Conservation (phyloP, 30 jellyfish, hydroid and myxozoan species). For the Aurelia aurita region DNA sequence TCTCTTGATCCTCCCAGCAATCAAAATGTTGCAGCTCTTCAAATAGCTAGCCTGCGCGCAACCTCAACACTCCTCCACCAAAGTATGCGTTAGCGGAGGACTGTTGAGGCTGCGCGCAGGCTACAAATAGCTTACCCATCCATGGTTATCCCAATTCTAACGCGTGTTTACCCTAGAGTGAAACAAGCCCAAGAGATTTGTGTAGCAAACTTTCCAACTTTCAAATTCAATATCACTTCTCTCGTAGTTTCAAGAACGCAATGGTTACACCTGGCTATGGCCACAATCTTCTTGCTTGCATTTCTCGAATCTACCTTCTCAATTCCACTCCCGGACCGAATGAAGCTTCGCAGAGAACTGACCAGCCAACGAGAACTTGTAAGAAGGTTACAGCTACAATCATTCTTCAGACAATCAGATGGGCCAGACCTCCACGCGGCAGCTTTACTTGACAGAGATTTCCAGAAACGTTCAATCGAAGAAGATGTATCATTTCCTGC, state of each 20-base stretch:
- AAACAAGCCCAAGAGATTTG: no score
- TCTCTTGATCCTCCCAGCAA: no score
- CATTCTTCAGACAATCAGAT: constrained; percentile 62
- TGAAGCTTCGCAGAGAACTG: constrained; percentile 48
- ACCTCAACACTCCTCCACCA: no score
- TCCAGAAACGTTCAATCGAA: constrained; percentile 83
- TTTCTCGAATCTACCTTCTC: constrained; percentile 8
- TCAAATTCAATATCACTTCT: background rate
- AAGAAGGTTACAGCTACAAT: constrained; percentile 76
- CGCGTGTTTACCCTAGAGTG: no score
- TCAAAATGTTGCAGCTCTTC: no score
- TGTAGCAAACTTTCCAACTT: no score
- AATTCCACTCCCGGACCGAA: constrained; percentile 49
- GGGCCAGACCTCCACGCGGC: constrained; percentile 52
- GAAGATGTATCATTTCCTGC: constrained; percentile 47
- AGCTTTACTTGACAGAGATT: constrained; percentile 68
- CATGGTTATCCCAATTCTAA: no score
- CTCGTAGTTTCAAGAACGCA: background rate
- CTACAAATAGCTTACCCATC: no score
- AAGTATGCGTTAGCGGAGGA: no score
- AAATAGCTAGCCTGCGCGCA: no score
- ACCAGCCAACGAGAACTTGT: constrained; percentile 84
- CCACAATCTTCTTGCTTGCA: background rate
- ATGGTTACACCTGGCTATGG: background rate
- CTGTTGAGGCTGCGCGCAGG: no score